Conservation (phyloP, 2,113 vertebrate species). For the Rhabdomys dilectus region DNA sequence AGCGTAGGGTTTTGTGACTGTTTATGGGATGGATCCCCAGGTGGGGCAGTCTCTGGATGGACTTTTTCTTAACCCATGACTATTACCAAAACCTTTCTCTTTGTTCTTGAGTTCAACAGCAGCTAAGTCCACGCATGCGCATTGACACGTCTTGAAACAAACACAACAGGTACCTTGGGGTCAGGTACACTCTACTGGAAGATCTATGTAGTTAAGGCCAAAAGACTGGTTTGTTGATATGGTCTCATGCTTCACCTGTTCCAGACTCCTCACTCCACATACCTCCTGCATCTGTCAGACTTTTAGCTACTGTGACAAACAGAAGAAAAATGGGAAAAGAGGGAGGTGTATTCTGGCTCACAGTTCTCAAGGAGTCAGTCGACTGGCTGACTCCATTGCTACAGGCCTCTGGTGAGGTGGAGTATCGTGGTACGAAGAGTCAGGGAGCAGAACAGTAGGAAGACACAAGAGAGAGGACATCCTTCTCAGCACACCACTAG, state of each 20-base stretch:
- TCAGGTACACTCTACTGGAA: background rate
- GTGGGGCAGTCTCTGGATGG: too few relatives aligned
- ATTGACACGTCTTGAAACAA: background rate
- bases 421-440: background rate
- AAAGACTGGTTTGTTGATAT: background rate
- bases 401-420: background rate
- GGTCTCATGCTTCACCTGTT: background rate
- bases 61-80: background rate
- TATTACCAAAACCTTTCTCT: constrained; percentile 6
- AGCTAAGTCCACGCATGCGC: too few relatives aligned
- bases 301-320: background rate
- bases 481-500: background rate
- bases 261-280: background rate
- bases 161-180: background rate
- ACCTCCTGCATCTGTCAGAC: background rate
- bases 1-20: too few relatives aligned
- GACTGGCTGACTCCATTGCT: too few relatives aligned
- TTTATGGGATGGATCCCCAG: too few relatives aligned
- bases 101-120: background rate
- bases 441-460: background rate
- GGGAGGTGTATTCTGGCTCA: background rate
- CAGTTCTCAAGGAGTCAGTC: background rate
- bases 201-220: background rate
- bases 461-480: background rate
- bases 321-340: background rate